Evolutionary conservation across 2,113 vertebrate genomes (phyloP).

Genomic region (Morone chrysops): DNA sequence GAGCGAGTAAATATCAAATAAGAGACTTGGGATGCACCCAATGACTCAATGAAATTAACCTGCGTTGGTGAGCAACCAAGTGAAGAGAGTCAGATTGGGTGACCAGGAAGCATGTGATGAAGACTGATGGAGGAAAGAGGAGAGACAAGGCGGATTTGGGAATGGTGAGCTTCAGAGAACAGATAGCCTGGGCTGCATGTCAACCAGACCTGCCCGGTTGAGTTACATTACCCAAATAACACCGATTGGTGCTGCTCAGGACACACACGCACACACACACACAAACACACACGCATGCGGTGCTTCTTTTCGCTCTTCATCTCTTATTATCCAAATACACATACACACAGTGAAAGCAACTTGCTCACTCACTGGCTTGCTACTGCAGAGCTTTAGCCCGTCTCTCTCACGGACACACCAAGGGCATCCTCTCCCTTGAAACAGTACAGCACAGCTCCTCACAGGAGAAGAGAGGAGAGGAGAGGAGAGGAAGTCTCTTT

Average conservation of each 20-base stretch:
- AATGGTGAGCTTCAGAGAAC: constrained; percentile 29
- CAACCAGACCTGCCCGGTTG: constrained; percentile 49
- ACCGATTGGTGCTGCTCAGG: neutral
- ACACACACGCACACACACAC: neutral
- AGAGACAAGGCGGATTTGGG: constrained; percentile 13
- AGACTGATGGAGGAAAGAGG: constrained; percentile 27
- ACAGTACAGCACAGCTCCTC: constrained; percentile 54
- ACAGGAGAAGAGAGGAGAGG: constrained; percentile 41
- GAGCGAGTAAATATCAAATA: too few species aligned
- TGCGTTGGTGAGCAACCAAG: constrained; percentile 12
- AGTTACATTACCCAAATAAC: constrained; percentile 36
- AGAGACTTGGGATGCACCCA: too few species aligned
- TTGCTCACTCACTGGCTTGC: constrained; percentile 58
- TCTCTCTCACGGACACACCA: constrained; percentile 76
- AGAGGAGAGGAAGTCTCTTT: constrained; percentile 25
- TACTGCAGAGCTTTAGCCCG: constrained; percentile 71
- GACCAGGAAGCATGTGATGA: constrained; percentile 47
- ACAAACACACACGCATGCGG: constrained; percentile 9
- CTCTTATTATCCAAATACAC: constrained; percentile 25
- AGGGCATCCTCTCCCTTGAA: constrained; percentile 68
- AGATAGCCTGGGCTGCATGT: constrained; percentile 34
- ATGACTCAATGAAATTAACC: neutral
- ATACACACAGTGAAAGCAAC: constrained; percentile 25
- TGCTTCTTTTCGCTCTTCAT: constrained; percentile 32
- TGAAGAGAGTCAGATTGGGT: constrained; percentile 24